Evolutionary conservation across 2,797 vertebrate species (phyloP).

Genomic region (Hozukius guyotensis): DNA sequence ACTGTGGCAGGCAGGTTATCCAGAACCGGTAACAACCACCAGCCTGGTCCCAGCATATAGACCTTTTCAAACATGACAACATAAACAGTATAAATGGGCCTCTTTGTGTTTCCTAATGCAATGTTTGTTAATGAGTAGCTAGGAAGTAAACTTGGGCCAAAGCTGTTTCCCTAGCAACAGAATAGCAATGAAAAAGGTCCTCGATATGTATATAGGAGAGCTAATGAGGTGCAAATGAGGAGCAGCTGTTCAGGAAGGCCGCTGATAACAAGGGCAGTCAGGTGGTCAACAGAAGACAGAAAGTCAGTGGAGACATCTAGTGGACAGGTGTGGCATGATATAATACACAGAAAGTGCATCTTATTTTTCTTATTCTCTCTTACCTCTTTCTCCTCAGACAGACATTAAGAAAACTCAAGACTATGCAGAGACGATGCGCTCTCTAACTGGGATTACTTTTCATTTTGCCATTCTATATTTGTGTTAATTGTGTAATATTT

Average conservation of each 20-base stretch:
- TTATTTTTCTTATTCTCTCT: background rate
- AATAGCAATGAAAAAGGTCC: no score
- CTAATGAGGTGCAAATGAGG: background rate
- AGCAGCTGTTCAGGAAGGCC: background rate
- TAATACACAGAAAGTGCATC: background rate
- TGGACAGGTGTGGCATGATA: conserved; percentile 23
- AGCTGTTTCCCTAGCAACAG: no score
- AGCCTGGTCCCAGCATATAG: no score
- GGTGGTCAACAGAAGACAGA: background rate
- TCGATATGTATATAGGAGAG: no score
- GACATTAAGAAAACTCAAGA: background rate
- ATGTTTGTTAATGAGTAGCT: no score
- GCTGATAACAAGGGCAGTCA: background rate
- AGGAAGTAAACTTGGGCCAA: no score
- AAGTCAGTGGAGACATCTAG: conserved; percentile 10
- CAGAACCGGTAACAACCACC: no score
- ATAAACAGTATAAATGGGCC: no score
- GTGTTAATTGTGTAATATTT: background rate
- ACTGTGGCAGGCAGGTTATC: no score
- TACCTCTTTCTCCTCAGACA: background rate
- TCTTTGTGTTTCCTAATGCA: no score
- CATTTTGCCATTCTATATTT: background rate
- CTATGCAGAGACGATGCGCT: background rate
- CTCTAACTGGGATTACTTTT: background rate
- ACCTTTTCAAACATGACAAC: no score